Evolutionary conservation across 1,140 invertebrate species (phyloP).

Genomic region (Akabosia matsudoensis): DNA sequence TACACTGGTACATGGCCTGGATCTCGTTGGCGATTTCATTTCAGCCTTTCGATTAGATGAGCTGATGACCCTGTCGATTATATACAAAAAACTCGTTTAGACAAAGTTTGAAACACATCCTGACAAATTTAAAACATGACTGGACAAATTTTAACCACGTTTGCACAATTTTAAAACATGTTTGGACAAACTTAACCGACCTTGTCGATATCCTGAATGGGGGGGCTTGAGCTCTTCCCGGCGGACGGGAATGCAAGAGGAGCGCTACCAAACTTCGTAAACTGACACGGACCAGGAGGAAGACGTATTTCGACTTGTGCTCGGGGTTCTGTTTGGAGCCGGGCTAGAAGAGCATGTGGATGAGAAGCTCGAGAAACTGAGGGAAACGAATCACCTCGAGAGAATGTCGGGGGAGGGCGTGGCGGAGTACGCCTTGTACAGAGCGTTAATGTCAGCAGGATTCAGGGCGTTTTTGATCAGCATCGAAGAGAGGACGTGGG

Average conservation of each 20-base stretch:
- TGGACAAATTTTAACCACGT: no score
- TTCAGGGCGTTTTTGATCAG: conserved; percentile 89
- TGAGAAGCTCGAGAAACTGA: conserved; percentile 89
- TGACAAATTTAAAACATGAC: no score
- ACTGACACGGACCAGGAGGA: conserved; percentile 93
- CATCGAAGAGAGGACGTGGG: conserved; percentile 92
- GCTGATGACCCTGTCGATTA: no score
- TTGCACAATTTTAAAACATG: no score
- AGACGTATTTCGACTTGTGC: conserved; percentile 96
- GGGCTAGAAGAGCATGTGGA: conserved; percentile 89
- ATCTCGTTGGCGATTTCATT: conserved; percentile 88
- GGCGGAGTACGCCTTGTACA: conserved; percentile 82
- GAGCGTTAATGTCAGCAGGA: conserved; percentile 92
- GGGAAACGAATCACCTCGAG: conserved; percentile 90
- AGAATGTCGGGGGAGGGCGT: conserved; percentile 92
- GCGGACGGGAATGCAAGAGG: conserved; percentile 62
- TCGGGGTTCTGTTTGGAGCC: conserved; percentile 91
- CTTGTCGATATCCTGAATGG: conserved; percentile 88
- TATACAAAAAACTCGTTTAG: no score
- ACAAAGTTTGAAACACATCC: no score
- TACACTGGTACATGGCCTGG: conserved; percentile 83
- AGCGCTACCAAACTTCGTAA: conserved; percentile 63
- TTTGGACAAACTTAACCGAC: no score
- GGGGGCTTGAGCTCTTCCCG: conserved; percentile 87
- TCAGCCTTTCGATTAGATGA: conserved; percentile 87